Evolutionary conservation across 2,888 invertebrate species (phyloP).

Genomic region (Nomada ruficornis): DNA sequence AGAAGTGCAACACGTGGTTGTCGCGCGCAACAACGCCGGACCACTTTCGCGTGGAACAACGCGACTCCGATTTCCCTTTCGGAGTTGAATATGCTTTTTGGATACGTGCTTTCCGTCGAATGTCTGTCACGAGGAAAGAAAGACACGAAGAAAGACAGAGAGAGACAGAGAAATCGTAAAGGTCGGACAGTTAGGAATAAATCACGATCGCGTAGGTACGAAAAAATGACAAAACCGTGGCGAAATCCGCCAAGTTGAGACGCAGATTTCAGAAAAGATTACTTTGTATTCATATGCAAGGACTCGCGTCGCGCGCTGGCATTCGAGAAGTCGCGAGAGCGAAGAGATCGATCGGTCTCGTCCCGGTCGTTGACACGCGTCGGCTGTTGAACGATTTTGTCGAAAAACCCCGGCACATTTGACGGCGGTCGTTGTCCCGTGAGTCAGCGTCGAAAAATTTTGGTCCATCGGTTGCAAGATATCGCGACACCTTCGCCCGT

Average conservation of each 20-base stretch:
- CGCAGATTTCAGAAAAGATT: not conserved
- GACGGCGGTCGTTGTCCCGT: slow-evolving; percentile 66
- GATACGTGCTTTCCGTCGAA: not conserved
- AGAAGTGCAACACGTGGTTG: slow-evolving; percentile 74
- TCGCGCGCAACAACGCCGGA: slow-evolving; percentile 63
- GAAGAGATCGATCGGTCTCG: slow-evolving; percentile 3
- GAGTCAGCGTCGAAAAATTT: slow-evolving; percentile 72
- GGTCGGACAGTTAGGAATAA: no score
- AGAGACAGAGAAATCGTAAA: not conserved
- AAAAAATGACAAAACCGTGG: not conserved
- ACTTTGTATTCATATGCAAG: not conserved
- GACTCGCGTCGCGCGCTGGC: not conserved
- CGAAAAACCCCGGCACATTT: slow-evolving; percentile 46
- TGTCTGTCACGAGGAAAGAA: no score
- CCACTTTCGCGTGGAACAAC: slow-evolving; percentile 37
- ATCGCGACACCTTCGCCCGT: slow-evolving; percentile 23
- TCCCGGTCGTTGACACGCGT: slow-evolving; percentile 31
- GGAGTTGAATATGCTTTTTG: not conserved
- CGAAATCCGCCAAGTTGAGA: not conserved
- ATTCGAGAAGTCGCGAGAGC: not conserved
- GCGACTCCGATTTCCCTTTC: not conserved
- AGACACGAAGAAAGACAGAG: no score
- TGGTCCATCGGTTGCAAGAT: slow-evolving; percentile 39
- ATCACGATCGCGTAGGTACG: not conserved
- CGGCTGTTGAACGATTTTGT: slow-evolving; percentile 54